Conservation (phyloP, 2,113 vertebrate genomes). For the Oryzias curvinotus region DNA sequence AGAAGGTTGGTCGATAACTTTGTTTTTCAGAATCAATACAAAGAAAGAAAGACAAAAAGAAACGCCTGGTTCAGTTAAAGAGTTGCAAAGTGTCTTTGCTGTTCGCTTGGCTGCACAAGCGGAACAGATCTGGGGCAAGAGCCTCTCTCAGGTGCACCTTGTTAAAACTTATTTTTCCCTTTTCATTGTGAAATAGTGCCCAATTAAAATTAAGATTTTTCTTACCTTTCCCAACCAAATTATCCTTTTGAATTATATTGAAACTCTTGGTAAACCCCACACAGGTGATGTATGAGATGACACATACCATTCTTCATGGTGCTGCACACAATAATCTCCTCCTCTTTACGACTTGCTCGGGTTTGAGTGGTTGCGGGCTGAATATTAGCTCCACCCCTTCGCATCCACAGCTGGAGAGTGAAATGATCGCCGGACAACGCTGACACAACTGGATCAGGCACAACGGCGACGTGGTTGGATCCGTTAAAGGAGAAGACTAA, state of each 20-base stretch:
- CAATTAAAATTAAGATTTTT: neutral
- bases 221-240: slow-evolving; percentile 2
- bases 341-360: slow-evolving; percentile 83
- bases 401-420: slow-evolving; percentile 96
- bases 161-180: slow-evolving; percentile 1
- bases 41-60: slow-evolving; percentile 12
- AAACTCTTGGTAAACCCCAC: neutral
- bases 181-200: neutral
- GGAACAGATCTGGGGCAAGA: slow-evolving; percentile 34
- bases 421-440: slow-evolving; percentile 85
- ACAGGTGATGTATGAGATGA: neutral
- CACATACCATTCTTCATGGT: slow-evolving; percentile 90
- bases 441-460: slow-evolving; percentile 80
- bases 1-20: neutral
- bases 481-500: slow-evolving; percentile 98
- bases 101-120: slow-evolving; percentile 37
- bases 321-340: slow-evolving; percentile 93
- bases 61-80: slow-evolving; percentile 14
- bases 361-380: slow-evolving; percentile 72
- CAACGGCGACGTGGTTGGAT: slow-evolving; percentile 87
- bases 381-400: slow-evolving; percentile 83
- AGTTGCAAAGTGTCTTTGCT: slow-evolving; percentile 22
- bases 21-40: neutral
- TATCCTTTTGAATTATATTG: neutral
- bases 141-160: slow-evolving; percentile 53